These are phyloP conservation scores for Acanthococcus lagerstroemiae DNA, from an alignment of 2,888 invertebrate genomes.

Conservation along the genomic window DNA sequence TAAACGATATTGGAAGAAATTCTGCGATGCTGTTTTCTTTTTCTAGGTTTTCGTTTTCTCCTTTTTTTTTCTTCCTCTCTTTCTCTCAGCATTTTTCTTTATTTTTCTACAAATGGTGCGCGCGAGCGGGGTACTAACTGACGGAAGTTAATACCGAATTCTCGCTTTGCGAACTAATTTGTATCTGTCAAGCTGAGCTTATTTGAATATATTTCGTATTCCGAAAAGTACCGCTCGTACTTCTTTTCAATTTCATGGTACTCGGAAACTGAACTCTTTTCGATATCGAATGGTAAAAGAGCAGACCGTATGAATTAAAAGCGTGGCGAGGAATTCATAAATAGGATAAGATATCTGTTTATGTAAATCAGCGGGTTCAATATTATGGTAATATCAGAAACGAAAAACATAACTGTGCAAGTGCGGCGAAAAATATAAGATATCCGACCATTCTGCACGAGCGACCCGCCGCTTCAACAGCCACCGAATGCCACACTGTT, in stretches of 20 bases:
- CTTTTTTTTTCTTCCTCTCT: background rate
- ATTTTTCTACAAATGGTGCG: background rate
- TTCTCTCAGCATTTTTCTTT: background rate
- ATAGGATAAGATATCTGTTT: slow-evolving; percentile 17
- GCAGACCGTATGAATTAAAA: slow-evolving; percentile 13
- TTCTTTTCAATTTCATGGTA: slow-evolving; percentile 19
- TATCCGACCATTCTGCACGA: too few species aligned
- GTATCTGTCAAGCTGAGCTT: slow-evolving; percentile 17
- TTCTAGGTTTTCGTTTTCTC: background rate
- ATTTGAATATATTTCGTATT: slow-evolving; percentile 21
- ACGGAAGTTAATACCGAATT: slow-evolving; percentile 18
- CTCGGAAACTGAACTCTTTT: slow-evolving; percentile 15
- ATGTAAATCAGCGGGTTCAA: slow-evolving; percentile 17
- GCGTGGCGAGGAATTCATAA: slow-evolving; percentile 16
- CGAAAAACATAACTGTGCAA: background rate
- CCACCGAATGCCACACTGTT: too few species aligned
- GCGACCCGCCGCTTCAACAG: too few species aligned
- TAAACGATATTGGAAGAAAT: slow-evolving; percentile 15
- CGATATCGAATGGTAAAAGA: slow-evolving; percentile 13
- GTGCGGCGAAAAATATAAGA: too few species aligned
- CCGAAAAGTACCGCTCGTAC: slow-evolving; percentile 9
- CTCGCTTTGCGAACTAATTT: slow-evolving; percentile 18
- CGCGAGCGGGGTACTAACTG: slow-evolving; percentile 6
- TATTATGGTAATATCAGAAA: slow-evolving; percentile 12
- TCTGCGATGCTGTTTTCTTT: background rate